Percentiles rank a stretch among this genome's conserved stretches.
phyloP scores from a whole-genome alignment of 2,888 invertebrate genomes.

The Tetranychus truncatus region DNA sequence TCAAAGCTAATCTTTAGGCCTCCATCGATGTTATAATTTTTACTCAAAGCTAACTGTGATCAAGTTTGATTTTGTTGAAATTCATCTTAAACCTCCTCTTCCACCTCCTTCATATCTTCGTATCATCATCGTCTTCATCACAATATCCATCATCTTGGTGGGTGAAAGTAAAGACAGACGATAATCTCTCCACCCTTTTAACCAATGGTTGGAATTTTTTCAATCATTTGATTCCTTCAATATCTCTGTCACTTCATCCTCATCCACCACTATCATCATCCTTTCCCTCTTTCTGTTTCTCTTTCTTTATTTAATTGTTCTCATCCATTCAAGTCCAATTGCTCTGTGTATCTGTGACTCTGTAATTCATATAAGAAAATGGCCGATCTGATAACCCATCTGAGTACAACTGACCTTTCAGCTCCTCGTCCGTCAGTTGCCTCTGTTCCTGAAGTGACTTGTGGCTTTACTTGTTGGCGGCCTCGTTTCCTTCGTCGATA shows the following conservation, averaged over 20 bases:
- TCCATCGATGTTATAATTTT: not conserved
- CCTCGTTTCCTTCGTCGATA: constrained; percentile 26
- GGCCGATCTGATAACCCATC: not conserved
- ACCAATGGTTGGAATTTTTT: not conserved
- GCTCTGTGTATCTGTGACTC: not conserved
- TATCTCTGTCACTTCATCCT: not conserved
- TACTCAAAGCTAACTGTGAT: not conserved
- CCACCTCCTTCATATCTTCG: not conserved
- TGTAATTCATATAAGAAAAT: not conserved
- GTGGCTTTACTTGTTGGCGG: constrained; percentile 24
- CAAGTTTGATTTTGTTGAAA: not conserved
- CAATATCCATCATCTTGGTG: no score
- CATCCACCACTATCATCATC: not conserved
- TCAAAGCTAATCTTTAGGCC: not conserved
- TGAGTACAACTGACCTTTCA: not conserved
- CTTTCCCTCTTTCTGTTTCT: not conserved
- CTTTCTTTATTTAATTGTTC: not conserved
- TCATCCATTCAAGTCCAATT: not conserved
- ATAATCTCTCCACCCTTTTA: no score
- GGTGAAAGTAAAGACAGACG: no score
- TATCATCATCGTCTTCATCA: not conserved
- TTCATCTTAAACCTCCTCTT: not conserved
- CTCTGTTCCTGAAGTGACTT: constrained; percentile 10
- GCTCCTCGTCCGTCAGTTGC: not conserved
- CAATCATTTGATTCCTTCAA: not conserved